These are phyloP conservation scores for Hypanus sabinus DNA, from an alignment of 2,113 vertebrate species.

Conservation along the genomic window DNA sequence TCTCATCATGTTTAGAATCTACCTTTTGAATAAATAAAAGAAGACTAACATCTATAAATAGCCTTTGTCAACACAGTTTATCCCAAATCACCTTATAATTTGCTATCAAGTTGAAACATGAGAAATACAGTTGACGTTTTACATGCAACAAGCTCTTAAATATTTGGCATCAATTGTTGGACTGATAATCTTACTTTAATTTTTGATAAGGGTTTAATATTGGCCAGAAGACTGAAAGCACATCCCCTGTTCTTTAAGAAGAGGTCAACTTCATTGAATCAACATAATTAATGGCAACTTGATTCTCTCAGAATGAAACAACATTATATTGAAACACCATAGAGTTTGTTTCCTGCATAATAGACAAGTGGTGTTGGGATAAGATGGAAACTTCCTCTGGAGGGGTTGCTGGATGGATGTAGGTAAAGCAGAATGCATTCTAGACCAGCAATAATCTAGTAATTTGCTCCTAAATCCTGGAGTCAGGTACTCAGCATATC, in stretches of 20 bases:
- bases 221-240: neutral
- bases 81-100: neutral
- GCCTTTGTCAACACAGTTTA: neutral
- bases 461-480: neutral
- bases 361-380: neutral
- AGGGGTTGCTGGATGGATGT: neutral
- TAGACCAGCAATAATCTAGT: neutral
- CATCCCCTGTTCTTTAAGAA: no score
- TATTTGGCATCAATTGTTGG: no score
- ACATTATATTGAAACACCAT: neutral
- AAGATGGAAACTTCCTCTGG: neutral
- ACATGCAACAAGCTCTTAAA: neutral
- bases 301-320: neutral
- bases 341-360: neutral
- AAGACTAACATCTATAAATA: neutral
- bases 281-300: no score
- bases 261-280: no score
- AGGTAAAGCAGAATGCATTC: neutral
- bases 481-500: neutral
- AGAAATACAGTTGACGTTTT: neutral
- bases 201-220: neutral
- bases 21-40: neutral
- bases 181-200: no score
- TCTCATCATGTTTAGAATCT: neutral
- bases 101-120: neutral